Conservation (phyloP, 2,113 vertebrate genomes). For the Percopsis transmontana region DNA sequence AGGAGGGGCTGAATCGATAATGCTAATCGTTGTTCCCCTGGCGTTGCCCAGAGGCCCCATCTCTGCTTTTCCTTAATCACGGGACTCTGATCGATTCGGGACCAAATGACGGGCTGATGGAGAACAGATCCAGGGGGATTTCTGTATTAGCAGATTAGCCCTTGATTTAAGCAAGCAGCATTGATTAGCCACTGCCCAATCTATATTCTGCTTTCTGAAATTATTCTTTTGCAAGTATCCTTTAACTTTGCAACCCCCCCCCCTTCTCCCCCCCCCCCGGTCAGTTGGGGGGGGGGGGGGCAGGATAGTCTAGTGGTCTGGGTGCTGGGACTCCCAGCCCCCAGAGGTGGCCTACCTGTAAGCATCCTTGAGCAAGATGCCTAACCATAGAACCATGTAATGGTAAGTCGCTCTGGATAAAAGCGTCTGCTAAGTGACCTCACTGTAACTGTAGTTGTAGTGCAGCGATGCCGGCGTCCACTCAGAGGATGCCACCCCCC, state of each 20-base stretch:
- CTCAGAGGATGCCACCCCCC: no score
- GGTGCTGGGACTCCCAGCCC: no score
- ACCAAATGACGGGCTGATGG: slow-evolving; percentile 36
- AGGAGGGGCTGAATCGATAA: slow-evolving; percentile 52
- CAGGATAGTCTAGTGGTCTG: no score
- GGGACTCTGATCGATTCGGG: slow-evolving; percentile 16
- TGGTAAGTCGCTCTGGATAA: no score
- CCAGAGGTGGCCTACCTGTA: no score
- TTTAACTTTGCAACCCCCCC: neutral
- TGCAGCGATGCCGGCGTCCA: no score
- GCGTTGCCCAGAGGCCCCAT: slow-evolving; percentile 20
- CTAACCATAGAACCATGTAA: no score
- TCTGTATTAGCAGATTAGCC: slow-evolving; percentile 48
- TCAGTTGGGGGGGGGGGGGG: no score
- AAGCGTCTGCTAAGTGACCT: no score
- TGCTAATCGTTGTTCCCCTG: slow-evolving; percentile 42
- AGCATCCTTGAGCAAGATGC: no score
- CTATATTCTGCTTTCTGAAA: slow-evolving; percentile 9
- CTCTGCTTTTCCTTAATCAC: slow-evolving; percentile 34
- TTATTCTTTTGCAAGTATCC: neutral
- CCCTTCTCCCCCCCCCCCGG: neutral
- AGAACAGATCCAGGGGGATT: slow-evolving; percentile 48
- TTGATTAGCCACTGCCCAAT: slow-evolving; percentile 22
- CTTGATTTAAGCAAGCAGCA: slow-evolving; percentile 32
- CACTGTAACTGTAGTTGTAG: no score